Evolutionary conservation across 2,888 invertebrate species (phyloP), one percentile per base, ranked within the genome.

Genomic region (Reticulitermes lucifugus): DNA sequence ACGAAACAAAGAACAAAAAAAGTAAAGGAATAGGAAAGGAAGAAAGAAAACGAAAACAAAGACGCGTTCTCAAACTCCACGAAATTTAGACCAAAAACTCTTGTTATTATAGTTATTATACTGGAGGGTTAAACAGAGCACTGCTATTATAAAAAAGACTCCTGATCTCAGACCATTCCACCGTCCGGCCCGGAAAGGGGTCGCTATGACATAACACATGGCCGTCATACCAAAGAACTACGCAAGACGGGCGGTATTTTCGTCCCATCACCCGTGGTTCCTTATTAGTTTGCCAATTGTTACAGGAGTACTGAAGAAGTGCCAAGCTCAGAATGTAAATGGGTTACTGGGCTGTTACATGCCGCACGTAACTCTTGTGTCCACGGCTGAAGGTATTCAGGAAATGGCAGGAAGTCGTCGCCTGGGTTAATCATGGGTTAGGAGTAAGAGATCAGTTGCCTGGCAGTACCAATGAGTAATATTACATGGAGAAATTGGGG

Each of bases 271-370:
- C 25, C 12, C 65, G 10, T 14, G 25, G 65, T 25, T 65, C 65
- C 7, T 65, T n/a, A 7, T 65, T n/a, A 65, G 7, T n/a, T 55
- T 65, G 65, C n/a, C 65, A 65, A n/a, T 65, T 65, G 65, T 25
- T 60, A 60, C 22, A n/a, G 4, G 65, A 65, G n/a, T n/a, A 25
- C 65, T 14, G 65, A 25, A 12, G 65, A 25, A 18, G 79, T 79
- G 79, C 79, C 79, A 79, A 55, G 55, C 79, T 65, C 51, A 18
- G 10, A 79, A 46, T 25, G 79, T 46, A 79, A 79, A 79, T 79
- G 51, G 79, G 79, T 79, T 25, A 79, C 46, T 21, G 55, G 43
- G 18, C 79, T 43, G 51, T 25, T 65, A 3, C n/a, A 7, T 65
- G 65, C n/a, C 65, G 55, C 25, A 4, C 35, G 35, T 35, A 25